Evolutionary conservation across 1,140 invertebrate species (phyloP).

Genomic region (Gonatopus flavifemur): DNA sequence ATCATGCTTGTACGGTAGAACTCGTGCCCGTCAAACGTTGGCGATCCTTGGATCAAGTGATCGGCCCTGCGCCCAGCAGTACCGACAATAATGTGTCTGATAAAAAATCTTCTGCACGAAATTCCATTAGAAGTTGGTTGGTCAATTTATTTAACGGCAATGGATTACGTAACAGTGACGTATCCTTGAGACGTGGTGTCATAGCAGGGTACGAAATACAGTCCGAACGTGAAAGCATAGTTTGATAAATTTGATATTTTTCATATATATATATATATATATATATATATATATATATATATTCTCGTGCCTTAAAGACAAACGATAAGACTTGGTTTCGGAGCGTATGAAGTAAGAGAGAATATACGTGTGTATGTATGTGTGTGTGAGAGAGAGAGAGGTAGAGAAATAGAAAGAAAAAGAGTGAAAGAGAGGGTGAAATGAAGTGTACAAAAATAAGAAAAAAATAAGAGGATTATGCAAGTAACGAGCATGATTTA

Average conservation of each 20-base stretch:
- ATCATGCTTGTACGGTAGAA: constrained; percentile 56
- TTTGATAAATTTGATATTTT: constrained; percentile 43
- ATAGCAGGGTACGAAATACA: constrained; percentile 55
- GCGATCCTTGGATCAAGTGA: constrained; percentile 74
- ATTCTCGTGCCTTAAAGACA: no score
- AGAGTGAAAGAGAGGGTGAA: not conserved
- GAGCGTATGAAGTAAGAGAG: no score
- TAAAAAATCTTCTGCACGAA: constrained; percentile 58
- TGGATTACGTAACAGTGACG: constrained; percentile 64
- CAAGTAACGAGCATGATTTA: constrained; percentile 37
- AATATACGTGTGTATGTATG: constrained; percentile 9
- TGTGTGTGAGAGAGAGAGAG: constrained; percentile 3
- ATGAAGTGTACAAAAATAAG: not conserved
- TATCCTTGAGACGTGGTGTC: constrained; percentile 64
- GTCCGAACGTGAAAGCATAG: constrained; percentile 58
- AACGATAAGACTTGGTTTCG: no score
- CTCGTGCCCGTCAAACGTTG: constrained; percentile 67
- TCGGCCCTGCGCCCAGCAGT: constrained; percentile 53
- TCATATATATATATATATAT: no score
- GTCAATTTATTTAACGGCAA: constrained; percentile 67
- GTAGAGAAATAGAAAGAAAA: not conserved
- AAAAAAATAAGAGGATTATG: constrained; percentile 15
- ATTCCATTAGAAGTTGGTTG: constrained; percentile 68
- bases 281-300: no score
- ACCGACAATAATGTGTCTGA: constrained; percentile 51